Evolutionary conservation across 2,113 vertebrate genomes (phyloP).

Genomic region (Dipodomys merriami): DNA sequence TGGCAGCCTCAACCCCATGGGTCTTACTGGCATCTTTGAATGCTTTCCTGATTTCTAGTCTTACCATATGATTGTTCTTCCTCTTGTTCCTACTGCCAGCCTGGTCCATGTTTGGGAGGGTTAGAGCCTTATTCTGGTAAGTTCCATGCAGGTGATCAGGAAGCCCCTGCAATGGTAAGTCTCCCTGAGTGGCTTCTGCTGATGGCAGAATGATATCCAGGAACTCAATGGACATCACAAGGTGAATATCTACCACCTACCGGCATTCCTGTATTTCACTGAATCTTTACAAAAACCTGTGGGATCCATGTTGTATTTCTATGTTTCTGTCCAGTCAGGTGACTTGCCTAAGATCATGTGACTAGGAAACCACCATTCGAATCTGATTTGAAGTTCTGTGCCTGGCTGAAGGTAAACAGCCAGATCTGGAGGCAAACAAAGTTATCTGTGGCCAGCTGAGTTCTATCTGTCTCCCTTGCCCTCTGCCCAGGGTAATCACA

Average conservation of each 20-base stretch:
- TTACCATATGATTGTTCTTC: background rate
- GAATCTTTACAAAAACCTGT: background rate
- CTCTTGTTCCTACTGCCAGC: background rate
- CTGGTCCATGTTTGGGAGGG: background rate
- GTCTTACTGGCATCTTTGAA: background rate
- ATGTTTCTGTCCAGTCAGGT: background rate
- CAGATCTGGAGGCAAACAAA: background rate
- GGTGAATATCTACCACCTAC: background rate
- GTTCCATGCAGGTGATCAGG: background rate
- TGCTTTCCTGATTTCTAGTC: background rate
- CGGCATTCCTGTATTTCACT: background rate
- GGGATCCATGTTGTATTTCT: background rate
- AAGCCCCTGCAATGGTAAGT: background rate
- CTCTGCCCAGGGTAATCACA: rapidly evolving
- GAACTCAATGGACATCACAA: too few relatives aligned
- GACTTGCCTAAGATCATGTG: background rate
- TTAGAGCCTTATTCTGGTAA: background rate
- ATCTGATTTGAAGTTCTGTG: background rate
- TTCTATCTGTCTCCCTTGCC: too few relatives aligned
- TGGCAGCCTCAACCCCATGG: background rate
- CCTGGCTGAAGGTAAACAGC: background rate
- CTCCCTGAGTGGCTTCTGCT: background rate
- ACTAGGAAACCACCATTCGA: background rate
- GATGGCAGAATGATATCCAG: too few relatives aligned
- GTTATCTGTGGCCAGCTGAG: background rate